phyloP scores from a whole-genome alignment of 2,113 vertebrate genomes.

The Dicentrarchus labrax region DNA sequence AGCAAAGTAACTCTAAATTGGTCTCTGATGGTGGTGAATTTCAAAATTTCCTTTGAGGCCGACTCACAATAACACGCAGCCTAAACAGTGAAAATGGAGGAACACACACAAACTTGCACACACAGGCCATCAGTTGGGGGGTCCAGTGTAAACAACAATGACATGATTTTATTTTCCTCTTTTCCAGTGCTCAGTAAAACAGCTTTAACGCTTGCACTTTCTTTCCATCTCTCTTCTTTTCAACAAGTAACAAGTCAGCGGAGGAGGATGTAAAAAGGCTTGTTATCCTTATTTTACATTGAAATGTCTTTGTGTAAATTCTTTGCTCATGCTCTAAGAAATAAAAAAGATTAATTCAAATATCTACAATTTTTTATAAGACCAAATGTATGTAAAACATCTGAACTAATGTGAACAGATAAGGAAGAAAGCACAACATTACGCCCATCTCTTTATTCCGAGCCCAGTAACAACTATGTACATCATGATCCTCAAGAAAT shows the following conservation, averaged over 20 bases:
- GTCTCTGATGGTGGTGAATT: conserved; percentile 54
- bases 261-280: background rate
- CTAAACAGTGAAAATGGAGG: conserved; percentile 63
- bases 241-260: background rate
- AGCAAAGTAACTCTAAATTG: conserved; percentile 39
- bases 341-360: conserved; percentile 13
- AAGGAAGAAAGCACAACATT: conserved; percentile 15
- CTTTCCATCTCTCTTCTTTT: conserved; percentile 31
- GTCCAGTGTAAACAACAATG: conserved; percentile 65
- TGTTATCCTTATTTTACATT: background rate
- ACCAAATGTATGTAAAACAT: background rate
- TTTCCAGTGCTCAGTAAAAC: conserved; percentile 45
- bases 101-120: conserved; percentile 58
- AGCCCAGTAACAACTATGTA: background rate
- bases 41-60: conserved; percentile 60
- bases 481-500: background rate
- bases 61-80: conserved; percentile 47
- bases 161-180: conserved; percentile 71
- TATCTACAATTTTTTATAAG: background rate
- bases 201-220: conserved; percentile 38
- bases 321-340: background rate
- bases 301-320: conserved; percentile 2
- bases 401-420: conserved; percentile 16
- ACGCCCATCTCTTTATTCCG: background rate
- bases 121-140: conserved; percentile 36